phyloP scores from a whole-genome alignment of 1,140 invertebrate species.

The Copidosoma floridanum region DNA sequence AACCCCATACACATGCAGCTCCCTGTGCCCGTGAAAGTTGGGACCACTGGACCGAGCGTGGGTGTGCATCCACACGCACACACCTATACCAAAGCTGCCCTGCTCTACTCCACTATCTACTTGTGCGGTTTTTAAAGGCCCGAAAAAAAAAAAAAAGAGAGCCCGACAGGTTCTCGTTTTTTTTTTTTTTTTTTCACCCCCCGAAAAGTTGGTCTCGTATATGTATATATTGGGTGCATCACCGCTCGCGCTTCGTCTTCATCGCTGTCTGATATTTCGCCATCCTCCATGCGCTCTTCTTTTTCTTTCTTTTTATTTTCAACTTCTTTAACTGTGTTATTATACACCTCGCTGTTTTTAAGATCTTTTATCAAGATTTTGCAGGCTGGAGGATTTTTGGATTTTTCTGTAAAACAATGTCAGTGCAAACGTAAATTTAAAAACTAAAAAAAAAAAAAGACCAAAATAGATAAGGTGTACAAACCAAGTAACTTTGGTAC shows the following conservation, averaged over 20 bases:
- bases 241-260: constrained; percentile 59
- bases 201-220: too few relatives aligned
- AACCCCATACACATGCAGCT: too few relatives aligned
- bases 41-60: too few relatives aligned
- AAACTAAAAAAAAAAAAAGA: constrained; percentile 29
- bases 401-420: constrained; percentile 43
- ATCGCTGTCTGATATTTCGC: constrained; percentile 62
- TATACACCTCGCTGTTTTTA: constrained; percentile 66
- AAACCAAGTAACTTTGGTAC: constrained; percentile 53
- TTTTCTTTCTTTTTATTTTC: constrained; percentile 65
- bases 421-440: constrained; percentile 9
- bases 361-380: constrained; percentile 66
- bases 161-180: too few relatives aligned
- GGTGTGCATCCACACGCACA: too few relatives aligned
- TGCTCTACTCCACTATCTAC: too few relatives aligned
- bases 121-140: too few relatives aligned
- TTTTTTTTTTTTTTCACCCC: too few relatives aligned
- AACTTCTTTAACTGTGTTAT: constrained; percentile 65
- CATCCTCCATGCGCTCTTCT: constrained; percentile 64
- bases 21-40: too few relatives aligned
- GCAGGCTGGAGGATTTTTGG: constrained; percentile 42
- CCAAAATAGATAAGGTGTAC: constrained; percentile 28
- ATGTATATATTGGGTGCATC: too few relatives aligned
- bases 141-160: too few relatives aligned
- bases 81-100: too few relatives aligned